These are phyloP conservation scores for Frieseomelitta varia DNA, from an alignment of 1,140 invertebrate genomes.

Conservation along the genomic window DNA sequence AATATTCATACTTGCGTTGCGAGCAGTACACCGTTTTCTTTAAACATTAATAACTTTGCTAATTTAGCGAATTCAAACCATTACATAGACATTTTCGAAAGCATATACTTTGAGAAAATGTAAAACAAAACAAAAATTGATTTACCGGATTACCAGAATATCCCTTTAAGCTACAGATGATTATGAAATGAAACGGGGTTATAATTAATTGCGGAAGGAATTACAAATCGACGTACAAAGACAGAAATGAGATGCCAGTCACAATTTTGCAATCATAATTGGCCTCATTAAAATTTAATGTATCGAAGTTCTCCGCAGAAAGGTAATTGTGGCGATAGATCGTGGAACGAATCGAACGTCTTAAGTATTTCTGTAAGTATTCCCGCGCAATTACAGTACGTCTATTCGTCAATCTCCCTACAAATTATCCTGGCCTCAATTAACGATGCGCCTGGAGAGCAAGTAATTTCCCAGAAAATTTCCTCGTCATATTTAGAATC, in stretches of 20 bases:
- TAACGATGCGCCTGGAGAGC: conserved; percentile 25
- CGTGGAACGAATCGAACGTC: conserved; percentile 11
- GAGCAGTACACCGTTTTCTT: too few species aligned
- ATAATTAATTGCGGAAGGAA: too few species aligned
- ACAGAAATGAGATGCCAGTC: neutral
- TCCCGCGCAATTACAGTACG: conserved; percentile 56
- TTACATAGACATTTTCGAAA: too few species aligned
- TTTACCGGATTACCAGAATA: too few species aligned
- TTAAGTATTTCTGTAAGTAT: conserved; percentile 58
- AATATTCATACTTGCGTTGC: too few species aligned
- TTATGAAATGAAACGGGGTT: neutral
- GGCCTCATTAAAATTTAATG: conserved; percentile 14
- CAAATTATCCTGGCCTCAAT: conserved; percentile 50
- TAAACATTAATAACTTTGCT: too few species aligned
- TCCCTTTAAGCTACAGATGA: neutral
- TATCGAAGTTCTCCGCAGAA: neutral
- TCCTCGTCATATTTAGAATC: conserved; percentile 46
- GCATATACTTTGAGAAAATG: too few species aligned
- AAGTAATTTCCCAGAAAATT: conserved; percentile 60
- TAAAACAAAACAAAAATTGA: too few species aligned
- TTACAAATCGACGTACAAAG: neutral
- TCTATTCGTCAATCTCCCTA: conserved; percentile 60
- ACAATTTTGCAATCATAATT: neutral
- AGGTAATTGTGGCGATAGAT: conserved; percentile 19
- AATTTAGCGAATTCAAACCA: too few species aligned